Evolutionary conservation across 92 coral and sea anemone genomes (phyloP), one percentile per base, ranked within the genome.

Genomic region (Muricea muricata): DNA sequence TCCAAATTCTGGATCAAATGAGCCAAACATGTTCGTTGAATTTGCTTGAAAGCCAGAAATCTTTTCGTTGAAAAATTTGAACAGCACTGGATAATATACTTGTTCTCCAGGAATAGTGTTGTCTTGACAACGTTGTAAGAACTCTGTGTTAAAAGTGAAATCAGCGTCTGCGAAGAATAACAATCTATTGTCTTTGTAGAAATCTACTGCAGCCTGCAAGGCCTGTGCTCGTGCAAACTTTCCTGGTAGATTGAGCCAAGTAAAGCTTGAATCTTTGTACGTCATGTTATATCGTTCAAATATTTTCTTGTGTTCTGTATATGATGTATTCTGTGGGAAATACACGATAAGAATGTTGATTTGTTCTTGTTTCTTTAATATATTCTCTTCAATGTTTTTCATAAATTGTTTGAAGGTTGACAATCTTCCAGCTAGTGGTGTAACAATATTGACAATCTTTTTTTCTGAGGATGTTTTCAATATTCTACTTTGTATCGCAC

Each of bases 161-260:
- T 95, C 98, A 6, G 93, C 97, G 81, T 95, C 98, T 35, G 97
- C 92, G 66, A 95, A 93, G 81, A 95, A 95, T 34, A 95, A 42
- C 63, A 95, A 66, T 1, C 92, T 89, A 40, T 85, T 87, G 73
- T 81, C 79, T 76, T 93, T 93, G 79, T 91, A 91, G 76, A 91
- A 97, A 67, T 91, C 91, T 56, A 97, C 98, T n/a, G 97, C 98
- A 31, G 93, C 76, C 18, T 97, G 90, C 20, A 95, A 93, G 11
- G 92, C 98, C 46, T 88, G 65, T n/a, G 97, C 98, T 18, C 98
- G 86, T 0, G 98, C 92, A 33, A 95, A 95, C 25, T 80, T 88
- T 37, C 98, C 98, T 20, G 92, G 79, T 13, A 94, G 93, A 40
- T 95, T 94, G 7, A 95, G 87, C 98, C 98, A 95, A 31, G 88